Evolutionary conservation across 2,113 vertebrate genomes (phyloP), one percentile per base, ranked within the genome.

Genomic region (Hassar affinis): DNA sequence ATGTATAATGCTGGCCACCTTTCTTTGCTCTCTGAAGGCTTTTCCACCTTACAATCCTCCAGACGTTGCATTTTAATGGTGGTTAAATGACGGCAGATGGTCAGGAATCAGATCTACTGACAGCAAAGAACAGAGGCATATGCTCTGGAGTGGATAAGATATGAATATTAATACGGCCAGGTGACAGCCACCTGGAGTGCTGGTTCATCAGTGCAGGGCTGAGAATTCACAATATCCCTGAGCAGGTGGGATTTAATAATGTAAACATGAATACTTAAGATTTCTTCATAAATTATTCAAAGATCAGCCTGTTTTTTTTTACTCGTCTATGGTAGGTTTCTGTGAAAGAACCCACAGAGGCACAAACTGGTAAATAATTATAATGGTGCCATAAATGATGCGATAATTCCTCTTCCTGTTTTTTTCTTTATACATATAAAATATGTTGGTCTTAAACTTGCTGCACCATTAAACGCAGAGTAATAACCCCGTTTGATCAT

Each of bases 401-500:
- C 42, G 27, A 27, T 7, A 30, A 51, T 56, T 56, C 15, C 5
- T 27, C 77, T 18, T 61, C 38, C 47, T 62, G 25, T 62, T 20
- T 79, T 59, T 47, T 78, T 17, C 38, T 42, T 42, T 11, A 17
- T 4, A 30, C 59, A 71, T 49, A 86, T 79, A 78, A 79, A 82
- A 79, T 27, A 72, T n/a, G 61, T 52, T 49, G n/a, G 54, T 64
- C 56, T 62, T 74, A 83, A 83, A 68, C 66, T 38, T 64, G 38
- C 75, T 86, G 66, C 81, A 71, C 66, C 61, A 56, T 79, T 80
- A 83, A 80, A 45, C 83, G 30, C 38, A 56, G 68, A 80, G 80
- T 80, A 59, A 83, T 71, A 57, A 51, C 20, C 61, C 18, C 56
- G 38, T 86, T 45, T 68, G 20, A 80, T 59, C 33, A n/a, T 52